These are phyloP conservation scores for Yponomeuta sedellus DNA, from an alignment of 2,888 invertebrate species.

Conservation along the genomic window DNA sequence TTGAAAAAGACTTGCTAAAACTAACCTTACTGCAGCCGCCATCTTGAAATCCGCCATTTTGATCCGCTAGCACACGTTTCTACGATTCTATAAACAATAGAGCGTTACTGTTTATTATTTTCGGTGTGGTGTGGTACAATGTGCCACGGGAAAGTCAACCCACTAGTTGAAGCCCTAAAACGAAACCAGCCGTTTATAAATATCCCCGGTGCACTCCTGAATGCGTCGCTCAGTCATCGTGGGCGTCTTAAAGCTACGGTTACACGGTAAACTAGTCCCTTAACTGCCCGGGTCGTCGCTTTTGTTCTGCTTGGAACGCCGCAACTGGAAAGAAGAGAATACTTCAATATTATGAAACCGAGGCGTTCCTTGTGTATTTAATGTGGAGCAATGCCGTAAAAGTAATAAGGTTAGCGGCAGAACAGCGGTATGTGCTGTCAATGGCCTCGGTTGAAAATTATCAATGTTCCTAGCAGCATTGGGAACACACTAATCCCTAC, in stretches of 20 bases:
- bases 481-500: too few species aligned
- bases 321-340: slow-evolving; percentile 44
- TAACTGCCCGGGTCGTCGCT: slow-evolving; percentile 47
- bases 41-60: slow-evolving; percentile 1
- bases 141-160: neutral
- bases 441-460: too few species aligned
- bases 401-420: too few species aligned
- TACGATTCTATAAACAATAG: neutral
- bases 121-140: neutral
- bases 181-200: slow-evolving; percentile 10
- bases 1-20: too few species aligned
- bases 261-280: slow-evolving; percentile 11
- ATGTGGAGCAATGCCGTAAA: too few species aligned
- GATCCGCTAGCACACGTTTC: neutral
- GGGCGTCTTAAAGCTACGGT: slow-evolving; percentile 13
- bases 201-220: slow-evolving; percentile 6
- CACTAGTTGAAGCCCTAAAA: slow-evolving; percentile 8
- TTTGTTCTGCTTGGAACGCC: slow-evolving; percentile 63
- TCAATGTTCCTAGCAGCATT: too few species aligned
- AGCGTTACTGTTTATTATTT: neutral
- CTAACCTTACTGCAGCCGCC: neutral
- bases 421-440: too few species aligned
- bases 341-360: neutral
- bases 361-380: too few species aligned
- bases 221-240: slow-evolving; percentile 26